phyloP scores from a whole-genome alignment of 2,113 vertebrate species.

The Nycticebus coucang region DNA sequence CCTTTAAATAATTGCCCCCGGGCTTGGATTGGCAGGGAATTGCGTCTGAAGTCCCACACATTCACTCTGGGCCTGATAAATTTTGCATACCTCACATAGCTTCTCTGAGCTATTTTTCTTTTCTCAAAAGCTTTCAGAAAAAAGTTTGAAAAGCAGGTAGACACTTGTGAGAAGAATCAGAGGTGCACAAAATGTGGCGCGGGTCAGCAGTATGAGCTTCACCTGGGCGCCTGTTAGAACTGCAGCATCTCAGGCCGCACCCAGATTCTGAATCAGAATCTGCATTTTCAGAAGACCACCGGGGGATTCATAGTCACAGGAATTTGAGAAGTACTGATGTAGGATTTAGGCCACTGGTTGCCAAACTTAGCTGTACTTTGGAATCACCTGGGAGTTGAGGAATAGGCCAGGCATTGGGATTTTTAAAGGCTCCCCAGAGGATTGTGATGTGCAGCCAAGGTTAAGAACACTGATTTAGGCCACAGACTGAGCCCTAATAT shows the following conservation, averaged over 20 bases:
- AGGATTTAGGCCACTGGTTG: constrained; percentile 54
- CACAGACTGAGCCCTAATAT: constrained; percentile 8
- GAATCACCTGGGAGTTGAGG: constrained; percentile 30
- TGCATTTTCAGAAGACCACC: constrained; percentile 14
- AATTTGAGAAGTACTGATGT: constrained; percentile 15
- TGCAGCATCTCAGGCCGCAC: neutral
- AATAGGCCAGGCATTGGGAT: neutral
- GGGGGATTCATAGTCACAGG: neutral
- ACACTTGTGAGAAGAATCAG: neutral
- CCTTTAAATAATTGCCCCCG: neutral
- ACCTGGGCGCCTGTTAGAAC: neutral
- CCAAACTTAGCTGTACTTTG: constrained; percentile 45
- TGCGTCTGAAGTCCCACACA: neutral
- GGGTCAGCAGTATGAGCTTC: neutral
- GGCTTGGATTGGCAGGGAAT: neutral
- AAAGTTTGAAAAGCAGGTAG: neutral
- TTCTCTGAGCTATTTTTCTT: neutral
- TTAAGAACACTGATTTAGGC: constrained; percentile 49
- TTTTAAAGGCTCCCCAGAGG: constrained; percentile 31
- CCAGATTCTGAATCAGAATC: neutral
- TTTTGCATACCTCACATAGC: neutral
- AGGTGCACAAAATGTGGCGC: neutral
- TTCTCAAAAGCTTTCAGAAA: neutral
- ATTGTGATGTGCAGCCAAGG: constrained; percentile 25
- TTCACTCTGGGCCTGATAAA: neutral